These are phyloP conservation scores for Galleria mellonella DNA, from an alignment of 1,140 invertebrate genomes.

Conservation along the genomic window DNA sequence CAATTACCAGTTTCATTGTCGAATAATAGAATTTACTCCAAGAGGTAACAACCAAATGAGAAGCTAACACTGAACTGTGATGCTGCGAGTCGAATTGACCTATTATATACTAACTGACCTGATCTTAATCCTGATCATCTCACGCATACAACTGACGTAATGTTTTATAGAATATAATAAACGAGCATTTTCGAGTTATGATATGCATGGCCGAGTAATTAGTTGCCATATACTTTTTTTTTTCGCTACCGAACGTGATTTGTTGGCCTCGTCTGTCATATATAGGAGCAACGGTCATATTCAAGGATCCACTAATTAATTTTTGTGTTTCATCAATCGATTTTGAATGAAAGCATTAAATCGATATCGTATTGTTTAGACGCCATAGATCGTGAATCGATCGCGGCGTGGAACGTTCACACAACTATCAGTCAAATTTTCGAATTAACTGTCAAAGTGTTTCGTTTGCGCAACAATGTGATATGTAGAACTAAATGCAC, in stretches of 20 bases:
- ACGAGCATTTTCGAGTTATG: constrained; percentile 18
- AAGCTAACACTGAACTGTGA: constrained; percentile 50
- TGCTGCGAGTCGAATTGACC: constrained; percentile 27
- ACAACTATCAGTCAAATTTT: too few species aligned
- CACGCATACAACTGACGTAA: constrained; percentile 52
- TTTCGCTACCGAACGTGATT: constrained; percentile 22
- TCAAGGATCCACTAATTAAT: constrained; percentile 16
- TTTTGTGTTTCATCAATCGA: constrained; percentile 2
- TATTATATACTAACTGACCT: constrained; percentile 55
- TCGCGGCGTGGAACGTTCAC: too few species aligned
- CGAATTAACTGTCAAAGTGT: too few species aligned
- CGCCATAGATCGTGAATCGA: too few species aligned
- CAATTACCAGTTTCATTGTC: constrained; percentile 62
- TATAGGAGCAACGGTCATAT: constrained; percentile 10
- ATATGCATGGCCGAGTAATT: constrained; percentile 26
- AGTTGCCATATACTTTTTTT: constrained; percentile 32
- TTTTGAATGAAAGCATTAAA: not conserved
- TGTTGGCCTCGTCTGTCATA: constrained; percentile 47
- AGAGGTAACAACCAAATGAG: constrained; percentile 24
- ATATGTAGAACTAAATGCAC: too few species aligned
- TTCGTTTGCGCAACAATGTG: too few species aligned
- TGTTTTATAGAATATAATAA: constrained; percentile 33
- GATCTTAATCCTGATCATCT: constrained; percentile 51
- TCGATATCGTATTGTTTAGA: not conserved
- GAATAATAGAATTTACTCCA: not conserved